Evolutionary conservation across 2,113 vertebrate species (phyloP).

Genomic region (Speoplatyrhinus poulsoni): DNA sequence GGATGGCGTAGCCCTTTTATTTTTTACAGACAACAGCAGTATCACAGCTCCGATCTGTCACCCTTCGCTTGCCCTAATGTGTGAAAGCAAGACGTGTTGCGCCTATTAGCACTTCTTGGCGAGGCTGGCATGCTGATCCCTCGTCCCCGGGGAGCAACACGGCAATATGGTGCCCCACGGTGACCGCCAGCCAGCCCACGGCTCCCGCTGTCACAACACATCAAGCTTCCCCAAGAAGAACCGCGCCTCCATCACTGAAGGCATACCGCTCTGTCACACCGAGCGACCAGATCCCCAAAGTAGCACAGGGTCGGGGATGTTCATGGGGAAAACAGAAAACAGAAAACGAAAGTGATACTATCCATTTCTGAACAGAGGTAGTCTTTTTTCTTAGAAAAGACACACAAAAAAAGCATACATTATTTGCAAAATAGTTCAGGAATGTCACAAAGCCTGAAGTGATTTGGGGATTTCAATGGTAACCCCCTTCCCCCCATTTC

Average conservation of each 20-base stretch:
- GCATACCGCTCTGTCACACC: conserved; percentile 16
- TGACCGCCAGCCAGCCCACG: conserved; percentile 73
- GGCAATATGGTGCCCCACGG: conserved; percentile 82
- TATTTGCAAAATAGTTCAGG: too few relatives aligned
- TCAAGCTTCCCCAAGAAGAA: conserved; percentile 67
- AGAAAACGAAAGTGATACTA: background rate
- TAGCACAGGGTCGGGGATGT: conserved; percentile 31
- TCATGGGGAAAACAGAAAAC: background rate
- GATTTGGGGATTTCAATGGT: too few relatives aligned
- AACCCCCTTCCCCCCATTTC: too few relatives aligned
- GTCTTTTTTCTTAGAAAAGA: too few relatives aligned
- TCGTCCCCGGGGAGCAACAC: conserved; percentile 71
- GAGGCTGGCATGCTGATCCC: conserved; percentile 81
- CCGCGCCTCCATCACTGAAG: conserved; percentile 57
- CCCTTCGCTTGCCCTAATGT: conserved; percentile 83
- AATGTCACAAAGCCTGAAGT: too few relatives aligned
- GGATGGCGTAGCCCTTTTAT: conserved; percentile 58
- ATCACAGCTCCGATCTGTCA: conserved; percentile 86
- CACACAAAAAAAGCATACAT: too few relatives aligned
- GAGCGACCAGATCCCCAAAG: conserved; percentile 48
- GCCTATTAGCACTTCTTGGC: conserved; percentile 87
- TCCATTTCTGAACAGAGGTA: too few relatives aligned
- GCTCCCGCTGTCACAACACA: conserved; percentile 82
- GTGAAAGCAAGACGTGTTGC: conserved; percentile 88
- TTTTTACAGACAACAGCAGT: conserved; percentile 75